phyloP scores from a whole-genome alignment of 1,140 invertebrate genomes.

The Hyposmocoma kahamanoa region DNA sequence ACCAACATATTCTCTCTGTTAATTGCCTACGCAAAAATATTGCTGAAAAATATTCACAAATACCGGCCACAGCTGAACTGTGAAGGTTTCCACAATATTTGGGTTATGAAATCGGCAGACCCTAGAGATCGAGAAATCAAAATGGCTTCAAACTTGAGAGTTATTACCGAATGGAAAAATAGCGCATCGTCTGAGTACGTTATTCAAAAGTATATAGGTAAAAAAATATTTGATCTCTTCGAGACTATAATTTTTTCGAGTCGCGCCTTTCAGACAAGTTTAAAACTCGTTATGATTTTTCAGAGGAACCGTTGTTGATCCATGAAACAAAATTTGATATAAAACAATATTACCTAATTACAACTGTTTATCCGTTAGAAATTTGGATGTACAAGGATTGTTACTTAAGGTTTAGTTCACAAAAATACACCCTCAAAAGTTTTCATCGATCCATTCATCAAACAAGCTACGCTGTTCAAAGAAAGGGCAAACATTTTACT shows the following conservation, averaged over 20 bases:
- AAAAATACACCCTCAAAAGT: conserved; percentile 86
- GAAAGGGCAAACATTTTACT: conserved; percentile 83
- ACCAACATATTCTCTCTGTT: conserved; percentile 69
- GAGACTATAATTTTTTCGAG: neutral
- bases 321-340: conserved; percentile 95
- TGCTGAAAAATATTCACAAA: conserved; percentile 76
- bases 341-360: conserved; percentile 91
- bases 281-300: no score
- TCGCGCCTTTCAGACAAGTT: no score
- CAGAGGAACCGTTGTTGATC: conserved; percentile 88
- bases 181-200: conserved; percentile 85
- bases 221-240: conserved; percentile 16
- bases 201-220: conserved; percentile 95
- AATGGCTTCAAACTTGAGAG: conserved; percentile 68
- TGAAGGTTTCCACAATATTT: conserved; percentile 89
- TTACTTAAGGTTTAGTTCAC: conserved; percentile 92
- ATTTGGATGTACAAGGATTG: conserved; percentile 94
- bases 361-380: conserved; percentile 83
- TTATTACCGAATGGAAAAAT: conserved; percentile 80
- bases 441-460: conserved; percentile 93
- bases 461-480: conserved; percentile 94
- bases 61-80: conserved; percentile 79
- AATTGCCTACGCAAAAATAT: conserved; percentile 70
- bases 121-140: conserved; percentile 91
- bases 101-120: conserved; percentile 94